Conservation (phyloP, 2,797 vertebrate species). For the Zalophus californianus region DNA sequence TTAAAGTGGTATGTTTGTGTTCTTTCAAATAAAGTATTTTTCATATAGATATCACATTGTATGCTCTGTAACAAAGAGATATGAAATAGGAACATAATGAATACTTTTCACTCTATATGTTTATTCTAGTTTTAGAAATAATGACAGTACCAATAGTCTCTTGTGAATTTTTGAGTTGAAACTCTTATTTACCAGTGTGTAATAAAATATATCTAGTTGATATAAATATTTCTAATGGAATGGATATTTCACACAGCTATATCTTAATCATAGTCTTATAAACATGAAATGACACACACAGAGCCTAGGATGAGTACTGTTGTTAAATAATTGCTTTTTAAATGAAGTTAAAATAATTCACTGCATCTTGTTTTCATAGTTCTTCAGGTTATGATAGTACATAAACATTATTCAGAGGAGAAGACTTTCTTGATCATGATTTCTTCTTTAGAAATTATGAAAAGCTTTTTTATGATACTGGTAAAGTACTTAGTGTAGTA, state of each 20-base stretch:
- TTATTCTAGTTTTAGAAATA: conserved; percentile 35
- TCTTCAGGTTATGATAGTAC: not conserved
- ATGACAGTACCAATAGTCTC: not conserved
- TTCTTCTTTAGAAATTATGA: conserved; percentile 25
- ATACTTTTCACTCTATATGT: not conserved
- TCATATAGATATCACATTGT: not conserved
- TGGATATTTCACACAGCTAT: not conserved
- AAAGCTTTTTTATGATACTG: conserved; percentile 13
- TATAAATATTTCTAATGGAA: not conserved
- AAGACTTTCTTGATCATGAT: not conserved
- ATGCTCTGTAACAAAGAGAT: not conserved
- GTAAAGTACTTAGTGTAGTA: not conserved
- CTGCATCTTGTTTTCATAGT: not conserved
- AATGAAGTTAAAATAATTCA: conserved; percentile 31
- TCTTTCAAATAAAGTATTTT: conserved; percentile 1
- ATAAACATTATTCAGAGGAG: not conserved
- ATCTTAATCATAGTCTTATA: not conserved
- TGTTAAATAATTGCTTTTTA: not conserved
- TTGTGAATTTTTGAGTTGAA: not conserved
- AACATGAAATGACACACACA: not conserved
- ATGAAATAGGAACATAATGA: not conserved
- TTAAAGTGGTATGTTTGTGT: not conserved
- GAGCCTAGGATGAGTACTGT: not conserved
- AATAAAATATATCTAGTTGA: not conserved
- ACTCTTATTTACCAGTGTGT: not conserved